Evolutionary conservation across 2,888 invertebrate species (phyloP).

Genomic region (Coecobrya sp.): DNA sequence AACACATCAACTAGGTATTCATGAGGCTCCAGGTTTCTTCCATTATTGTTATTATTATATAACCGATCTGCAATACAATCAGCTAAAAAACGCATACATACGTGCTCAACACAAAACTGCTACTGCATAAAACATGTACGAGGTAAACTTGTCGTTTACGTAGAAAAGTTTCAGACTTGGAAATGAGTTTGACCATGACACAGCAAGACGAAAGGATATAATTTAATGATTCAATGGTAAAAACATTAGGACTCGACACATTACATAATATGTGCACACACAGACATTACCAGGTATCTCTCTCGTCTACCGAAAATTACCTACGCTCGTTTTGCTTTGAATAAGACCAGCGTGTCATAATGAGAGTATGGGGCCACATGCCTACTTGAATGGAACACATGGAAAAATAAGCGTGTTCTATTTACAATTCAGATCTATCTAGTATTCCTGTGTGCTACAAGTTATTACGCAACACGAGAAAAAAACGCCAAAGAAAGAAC

Average conservation of each 20-base stretch:
- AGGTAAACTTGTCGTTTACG: conserved; percentile 39
- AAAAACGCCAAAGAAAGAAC: conserved; percentile 34
- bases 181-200: conserved; percentile 70
- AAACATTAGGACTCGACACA: conserved; percentile 23
- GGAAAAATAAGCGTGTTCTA: background rate
- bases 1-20: conserved; percentile 41
- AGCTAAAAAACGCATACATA: conserved; percentile 52
- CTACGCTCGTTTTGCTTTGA: background rate
- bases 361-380: background rate
- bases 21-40: conserved; percentile 56
- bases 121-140: conserved; percentile 20
- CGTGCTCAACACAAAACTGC: background rate
- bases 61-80: conserved; percentile 48
- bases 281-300: conserved; percentile 17
- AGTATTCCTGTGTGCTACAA: background rate
- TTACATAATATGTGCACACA: conserved; percentile 18
- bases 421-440: background rate
- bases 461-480: conserved; percentile 54
- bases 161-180: conserved; percentile 45
- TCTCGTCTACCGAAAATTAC: background rate
- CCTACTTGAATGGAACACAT: background rate
- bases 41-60: conserved; percentile 42
- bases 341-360: background rate
- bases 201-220: conserved; percentile 45
- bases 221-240: conserved; percentile 60